Evolutionary conservation across 2,113 vertebrate genomes (phyloP).

Genomic region (Crotalus horridus): DNA sequence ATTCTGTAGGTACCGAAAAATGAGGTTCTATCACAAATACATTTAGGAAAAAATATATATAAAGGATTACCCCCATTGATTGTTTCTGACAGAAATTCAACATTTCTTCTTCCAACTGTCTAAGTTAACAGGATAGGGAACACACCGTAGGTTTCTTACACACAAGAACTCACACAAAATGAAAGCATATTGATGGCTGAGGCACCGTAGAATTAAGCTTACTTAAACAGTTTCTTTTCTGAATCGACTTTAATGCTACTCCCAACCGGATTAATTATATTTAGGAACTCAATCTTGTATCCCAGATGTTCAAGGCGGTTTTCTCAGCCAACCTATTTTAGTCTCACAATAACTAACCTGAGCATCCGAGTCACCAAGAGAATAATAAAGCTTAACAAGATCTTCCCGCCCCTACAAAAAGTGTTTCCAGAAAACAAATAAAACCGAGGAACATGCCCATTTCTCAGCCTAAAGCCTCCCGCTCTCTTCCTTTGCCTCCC

Average conservation of each 20-base stretch:
- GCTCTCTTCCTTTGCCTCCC: background rate
- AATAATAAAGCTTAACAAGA: background rate
- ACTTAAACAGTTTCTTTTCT: background rate
- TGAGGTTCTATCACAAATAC: conserved; percentile 81
- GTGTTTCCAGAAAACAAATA: background rate
- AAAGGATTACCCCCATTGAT: background rate
- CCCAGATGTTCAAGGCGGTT: too few species aligned
- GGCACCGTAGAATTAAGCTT: background rate
- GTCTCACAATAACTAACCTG: background rate
- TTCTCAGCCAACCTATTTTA: background rate
- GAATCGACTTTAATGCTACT: background rate
- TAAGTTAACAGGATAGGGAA: background rate
- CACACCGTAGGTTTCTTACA: background rate
- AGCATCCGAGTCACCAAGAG: background rate
- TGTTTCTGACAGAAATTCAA: background rate
- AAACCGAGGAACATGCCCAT: background rate
- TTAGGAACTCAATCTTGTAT: background rate
- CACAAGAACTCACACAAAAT: background rate
- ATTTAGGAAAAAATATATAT: conserved; percentile 68
- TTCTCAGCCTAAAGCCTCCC: background rate
- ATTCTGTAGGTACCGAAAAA: conserved; percentile 97
- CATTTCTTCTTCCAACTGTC: background rate
- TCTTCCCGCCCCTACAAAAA: background rate
- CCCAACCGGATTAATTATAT: background rate
- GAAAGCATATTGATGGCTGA: background rate